Percentiles rank a stretch among this genome's conserved stretches.
These are phyloP conservation scores for Aphelenchoides besseyi DNA, from an alignment of 1,140 invertebrate genomes.

Conservation along the genomic window DNA sequence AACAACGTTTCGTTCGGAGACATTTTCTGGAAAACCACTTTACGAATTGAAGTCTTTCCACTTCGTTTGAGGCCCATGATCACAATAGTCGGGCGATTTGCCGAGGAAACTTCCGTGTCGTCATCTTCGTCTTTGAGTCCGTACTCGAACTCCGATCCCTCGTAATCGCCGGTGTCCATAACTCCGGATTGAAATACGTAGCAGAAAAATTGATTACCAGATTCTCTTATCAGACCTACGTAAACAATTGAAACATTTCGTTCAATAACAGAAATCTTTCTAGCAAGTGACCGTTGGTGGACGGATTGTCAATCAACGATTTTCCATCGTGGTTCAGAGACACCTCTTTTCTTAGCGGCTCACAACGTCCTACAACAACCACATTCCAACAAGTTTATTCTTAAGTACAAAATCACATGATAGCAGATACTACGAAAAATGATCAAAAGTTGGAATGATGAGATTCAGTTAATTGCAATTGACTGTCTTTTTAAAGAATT, in stretches of 20 bases:
- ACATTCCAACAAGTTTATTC: too few species aligned
- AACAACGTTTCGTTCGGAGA: conserved; percentile 99
- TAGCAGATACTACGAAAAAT: too few species aligned
- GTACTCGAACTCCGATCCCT: conserved; percentile 33
- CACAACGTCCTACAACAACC: too few species aligned
- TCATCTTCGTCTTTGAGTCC: conserved; percentile 44
- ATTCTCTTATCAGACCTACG: too few species aligned
- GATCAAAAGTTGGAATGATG: too few species aligned
- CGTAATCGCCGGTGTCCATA: conserved; percentile 7
- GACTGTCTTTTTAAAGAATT: too few species aligned
- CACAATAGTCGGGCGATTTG: conserved; percentile 42
- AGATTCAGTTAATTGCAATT: too few species aligned
- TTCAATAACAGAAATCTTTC: background rate
- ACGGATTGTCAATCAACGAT: background rate
- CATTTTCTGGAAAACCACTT: conserved; percentile 99
- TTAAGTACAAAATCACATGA: too few species aligned
- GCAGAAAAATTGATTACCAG: background rate
- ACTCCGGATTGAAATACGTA: conserved; percentile 6
- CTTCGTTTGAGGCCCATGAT: conserved; percentile 68
- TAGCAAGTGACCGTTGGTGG: background rate
- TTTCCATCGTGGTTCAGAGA: too few species aligned
- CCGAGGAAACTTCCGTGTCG: conserved; percentile 45
- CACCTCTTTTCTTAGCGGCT: too few species aligned
- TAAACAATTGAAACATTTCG: background rate
- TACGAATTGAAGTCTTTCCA: conserved; percentile 99